Conservation (phyloP, 2,113 vertebrate species). For the Sinosuthora webbiana region DNA sequence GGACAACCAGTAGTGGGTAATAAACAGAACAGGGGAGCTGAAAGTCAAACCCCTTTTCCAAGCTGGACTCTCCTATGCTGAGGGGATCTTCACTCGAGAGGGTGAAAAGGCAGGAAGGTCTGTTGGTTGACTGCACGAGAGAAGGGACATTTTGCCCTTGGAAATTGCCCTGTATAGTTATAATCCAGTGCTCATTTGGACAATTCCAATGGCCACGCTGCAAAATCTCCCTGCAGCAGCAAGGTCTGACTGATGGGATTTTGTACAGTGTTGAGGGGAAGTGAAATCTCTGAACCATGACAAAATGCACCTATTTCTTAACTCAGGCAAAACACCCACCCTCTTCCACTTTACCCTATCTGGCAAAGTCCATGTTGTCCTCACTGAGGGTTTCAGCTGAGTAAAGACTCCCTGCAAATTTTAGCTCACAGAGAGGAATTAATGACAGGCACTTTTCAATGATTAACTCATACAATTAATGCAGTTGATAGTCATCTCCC, state of each 20-base stretch:
- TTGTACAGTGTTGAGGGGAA: neutral
- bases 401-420: neutral
- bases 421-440: neutral
- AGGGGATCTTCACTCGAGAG: neutral
- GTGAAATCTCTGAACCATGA: neutral
- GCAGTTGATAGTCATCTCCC: neutral
- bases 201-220: neutral
- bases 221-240: neutral
- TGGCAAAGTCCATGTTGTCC: neutral
- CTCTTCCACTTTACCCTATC: neutral
- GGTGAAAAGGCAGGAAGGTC: neutral
- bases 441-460: conserved; percentile 18
- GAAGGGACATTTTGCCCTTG: neutral
- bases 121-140: rapidly evolving
- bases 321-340: neutral
- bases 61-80: neutral
- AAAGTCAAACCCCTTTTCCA: neutral
- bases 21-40: neutral
- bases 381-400: neutral
- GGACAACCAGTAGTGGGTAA: neutral
- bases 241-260: neutral
- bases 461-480: neutral
- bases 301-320: neutral
- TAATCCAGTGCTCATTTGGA: neutral
- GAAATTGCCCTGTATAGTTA: neutral